Conservation (phyloP, 1,140 invertebrate genomes). For the Luehdorfia chinensis region DNA sequence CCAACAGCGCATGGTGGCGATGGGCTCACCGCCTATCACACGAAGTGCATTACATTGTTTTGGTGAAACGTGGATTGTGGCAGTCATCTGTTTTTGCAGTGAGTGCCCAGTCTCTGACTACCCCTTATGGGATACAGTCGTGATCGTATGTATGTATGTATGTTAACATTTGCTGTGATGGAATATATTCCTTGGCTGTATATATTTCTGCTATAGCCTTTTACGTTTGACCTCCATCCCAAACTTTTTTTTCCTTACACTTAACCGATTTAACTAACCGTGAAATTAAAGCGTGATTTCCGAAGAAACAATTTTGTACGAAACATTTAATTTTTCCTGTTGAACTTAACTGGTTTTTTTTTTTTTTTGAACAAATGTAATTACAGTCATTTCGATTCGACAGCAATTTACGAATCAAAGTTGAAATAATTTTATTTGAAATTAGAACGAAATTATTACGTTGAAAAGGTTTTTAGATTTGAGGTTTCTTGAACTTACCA, state of each 20-base stretch:
- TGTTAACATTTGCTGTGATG: too few relatives aligned
- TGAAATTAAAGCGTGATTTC: conserved; percentile 32
- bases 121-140: too few relatives aligned
- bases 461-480: conserved; percentile 9
- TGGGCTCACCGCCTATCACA: too few relatives aligned
- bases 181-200: too few relatives aligned
- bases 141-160: too few relatives aligned
- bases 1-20: too few relatives aligned
- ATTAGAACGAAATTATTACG: conserved; percentile 3
- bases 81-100: too few relatives aligned
- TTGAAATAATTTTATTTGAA: conserved; percentile 3
- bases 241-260: conserved; percentile 18
- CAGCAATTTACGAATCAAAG: conserved; percentile 15
- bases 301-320: conserved; percentile 26
- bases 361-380: conserved; percentile 6
- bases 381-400: conserved; percentile 10
- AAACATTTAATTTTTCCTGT: conserved; percentile 17
- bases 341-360: conserved; percentile 1
- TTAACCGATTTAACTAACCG: conserved; percentile 33
- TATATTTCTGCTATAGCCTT: too few relatives aligned
- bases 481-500: too few relatives aligned
- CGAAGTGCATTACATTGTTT: too few relatives aligned
- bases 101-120: too few relatives aligned
- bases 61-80: too few relatives aligned
- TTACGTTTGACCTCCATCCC: conserved; percentile 7